phyloP scores from a whole-genome alignment of 2,797 vertebrate genomes.

The Parauchenoglanis punctatus region DNA sequence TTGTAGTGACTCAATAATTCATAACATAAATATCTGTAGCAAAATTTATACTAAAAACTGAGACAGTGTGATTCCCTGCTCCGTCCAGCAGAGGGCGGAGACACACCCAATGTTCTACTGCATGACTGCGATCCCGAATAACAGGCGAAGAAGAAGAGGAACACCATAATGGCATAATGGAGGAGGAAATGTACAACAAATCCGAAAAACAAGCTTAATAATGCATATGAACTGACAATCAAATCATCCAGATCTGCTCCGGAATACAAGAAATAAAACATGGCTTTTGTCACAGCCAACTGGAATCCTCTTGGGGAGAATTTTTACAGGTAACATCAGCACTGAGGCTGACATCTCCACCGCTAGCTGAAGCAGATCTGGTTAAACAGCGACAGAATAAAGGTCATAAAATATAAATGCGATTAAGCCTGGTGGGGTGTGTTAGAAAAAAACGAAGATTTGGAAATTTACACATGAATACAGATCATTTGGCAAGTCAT shows the following conservation, averaged over 20 bases:
- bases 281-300: slow-evolving; percentile 81
- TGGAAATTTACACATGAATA: neutral
- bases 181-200: slow-evolving; percentile 33
- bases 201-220: neutral
- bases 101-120: neutral
- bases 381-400: neutral
- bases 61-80: neutral
- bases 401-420: neutral
- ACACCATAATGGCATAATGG: neutral
- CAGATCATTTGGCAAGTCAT: neutral
- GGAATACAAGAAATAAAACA: slow-evolving; percentile 39
- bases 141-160: slow-evolving; percentile 37
- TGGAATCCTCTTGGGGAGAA: slow-evolving; percentile 81
- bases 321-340: slow-evolving; percentile 74
- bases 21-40: too few relatives aligned
- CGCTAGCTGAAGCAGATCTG: neutral
- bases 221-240: neutral
- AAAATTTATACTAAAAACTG: neutral
- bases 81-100: slow-evolving; percentile 22
- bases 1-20: too few relatives aligned
- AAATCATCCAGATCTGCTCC: neutral
- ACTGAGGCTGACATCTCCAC: neutral
- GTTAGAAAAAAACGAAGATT: neutral
- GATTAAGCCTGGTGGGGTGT: neutral
- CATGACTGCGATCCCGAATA: neutral